Evolutionary conservation across 2,888 invertebrate genomes (phyloP).

Genomic region (Spicauda simplicius): DNA sequence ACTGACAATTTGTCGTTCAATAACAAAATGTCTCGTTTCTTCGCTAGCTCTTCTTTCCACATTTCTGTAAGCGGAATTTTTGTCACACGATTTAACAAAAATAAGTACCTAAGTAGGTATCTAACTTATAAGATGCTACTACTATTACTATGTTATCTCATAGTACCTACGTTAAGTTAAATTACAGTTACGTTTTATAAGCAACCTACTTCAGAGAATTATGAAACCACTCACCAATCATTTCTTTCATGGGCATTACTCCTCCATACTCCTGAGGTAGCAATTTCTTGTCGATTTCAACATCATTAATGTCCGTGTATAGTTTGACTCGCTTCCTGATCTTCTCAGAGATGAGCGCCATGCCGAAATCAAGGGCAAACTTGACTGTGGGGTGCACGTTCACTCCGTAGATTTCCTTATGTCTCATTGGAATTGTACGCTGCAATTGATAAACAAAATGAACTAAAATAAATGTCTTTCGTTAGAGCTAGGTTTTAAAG

Average conservation of each 20-base stretch:
- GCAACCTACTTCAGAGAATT: not conserved
- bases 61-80: conserved; percentile 71
- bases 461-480: too few relatives aligned
- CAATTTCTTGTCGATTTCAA: conserved; percentile 86
- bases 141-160: too few relatives aligned
- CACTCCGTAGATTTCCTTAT: conserved; percentile 91
- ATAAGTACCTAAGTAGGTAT: too few relatives aligned
- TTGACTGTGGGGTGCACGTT: conserved; percentile 90
- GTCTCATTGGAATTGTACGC: conserved; percentile 91
- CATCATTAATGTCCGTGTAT: conserved; percentile 86
- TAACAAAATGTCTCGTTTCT: conserved; percentile 85
- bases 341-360: conserved; percentile 91
- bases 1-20: conserved; percentile 89
- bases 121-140: too few relatives aligned
- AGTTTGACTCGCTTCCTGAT: conserved; percentile 88
- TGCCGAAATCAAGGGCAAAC: conserved; percentile 90
- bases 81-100: too few relatives aligned
- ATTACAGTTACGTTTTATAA: not conserved
- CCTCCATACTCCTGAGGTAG: conserved; percentile 94
- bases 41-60: conserved; percentile 88
- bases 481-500: too few relatives aligned
- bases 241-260: conserved; percentile 91
- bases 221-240: conserved; percentile 88
- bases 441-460: conserved; percentile 56
- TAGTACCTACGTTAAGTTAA: too few relatives aligned